These are phyloP conservation scores for Zelostemma sp. DNA, from an alignment of 1,140 invertebrate genomes.

Conservation along the genomic window DNA sequence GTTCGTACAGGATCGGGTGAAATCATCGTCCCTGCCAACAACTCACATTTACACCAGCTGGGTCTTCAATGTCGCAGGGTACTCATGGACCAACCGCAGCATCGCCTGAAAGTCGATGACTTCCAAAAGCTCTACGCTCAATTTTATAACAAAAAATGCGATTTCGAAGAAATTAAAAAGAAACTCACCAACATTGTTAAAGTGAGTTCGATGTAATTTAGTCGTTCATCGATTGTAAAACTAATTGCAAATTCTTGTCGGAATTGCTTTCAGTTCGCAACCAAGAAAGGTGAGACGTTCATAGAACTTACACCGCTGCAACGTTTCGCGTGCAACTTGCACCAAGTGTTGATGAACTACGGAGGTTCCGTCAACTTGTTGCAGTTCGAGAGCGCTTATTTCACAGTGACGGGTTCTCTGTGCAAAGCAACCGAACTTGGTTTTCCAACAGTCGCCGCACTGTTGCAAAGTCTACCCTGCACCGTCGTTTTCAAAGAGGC, in stretches of 20 bases:
- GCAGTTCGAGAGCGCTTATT: slow-evolving; percentile 73
- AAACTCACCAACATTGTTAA: slow-evolving; percentile 69
- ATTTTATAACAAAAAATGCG: slow-evolving; percentile 67
- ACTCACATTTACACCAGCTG: slow-evolving; percentile 65
- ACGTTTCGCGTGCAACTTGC: slow-evolving; percentile 73
- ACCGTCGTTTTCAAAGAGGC: slow-evolving; percentile 69
- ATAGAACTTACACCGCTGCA: slow-evolving; percentile 73
- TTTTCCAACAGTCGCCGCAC: slow-evolving; percentile 66
- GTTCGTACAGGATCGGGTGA: slow-evolving; percentile 56
- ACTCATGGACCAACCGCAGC: slow-evolving; percentile 71
- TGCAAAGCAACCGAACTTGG: slow-evolving; percentile 73
- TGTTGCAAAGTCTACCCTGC: slow-evolving; percentile 74
- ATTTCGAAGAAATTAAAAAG: slow-evolving; percentile 67
- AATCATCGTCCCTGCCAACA: slow-evolving; percentile 63
- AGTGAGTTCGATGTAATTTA: slow-evolving; percentile 61
- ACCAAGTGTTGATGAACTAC: slow-evolving; percentile 71
- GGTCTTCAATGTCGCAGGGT: slow-evolving; percentile 71
- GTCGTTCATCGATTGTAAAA: slow-evolving; percentile 2
- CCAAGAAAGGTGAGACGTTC: slow-evolving; percentile 56
- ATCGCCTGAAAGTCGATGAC: slow-evolving; percentile 68
- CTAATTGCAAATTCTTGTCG: slow-evolving; percentile 18
- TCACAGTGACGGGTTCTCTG: slow-evolving; percentile 70
- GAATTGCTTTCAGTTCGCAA: slow-evolving; percentile 53
- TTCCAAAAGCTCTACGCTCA: slow-evolving; percentile 68
- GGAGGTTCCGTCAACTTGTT: slow-evolving; percentile 70